phyloP scores from a whole-genome alignment of 2,113 vertebrate genomes.

The Leptobrachium ailaonicum region DNA sequence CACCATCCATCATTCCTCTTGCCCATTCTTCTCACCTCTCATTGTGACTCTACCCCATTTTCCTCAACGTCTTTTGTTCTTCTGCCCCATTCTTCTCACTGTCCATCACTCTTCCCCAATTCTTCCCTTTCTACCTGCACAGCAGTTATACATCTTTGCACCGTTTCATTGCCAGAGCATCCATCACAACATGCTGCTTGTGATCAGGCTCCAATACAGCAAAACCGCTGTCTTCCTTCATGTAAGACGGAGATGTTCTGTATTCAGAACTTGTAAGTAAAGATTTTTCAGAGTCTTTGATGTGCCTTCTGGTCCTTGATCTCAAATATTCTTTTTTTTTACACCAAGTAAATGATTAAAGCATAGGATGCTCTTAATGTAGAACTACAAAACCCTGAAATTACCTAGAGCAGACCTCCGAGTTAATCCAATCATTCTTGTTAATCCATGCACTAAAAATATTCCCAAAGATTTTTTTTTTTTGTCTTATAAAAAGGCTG shows the following conservation, averaged over 20 bases:
- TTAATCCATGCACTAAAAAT: conserved; percentile 44
- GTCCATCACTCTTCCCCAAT: too few relatives aligned
- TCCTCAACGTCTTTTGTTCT: too few relatives aligned
- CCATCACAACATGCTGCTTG: too few relatives aligned
- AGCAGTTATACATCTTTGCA: too few relatives aligned
- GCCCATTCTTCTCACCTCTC: too few relatives aligned
- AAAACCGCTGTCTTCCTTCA: not conserved
- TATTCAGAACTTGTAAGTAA: conserved; percentile 15
- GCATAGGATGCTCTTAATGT: conserved; percentile 44
- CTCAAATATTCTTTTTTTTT: conserved; percentile 49
- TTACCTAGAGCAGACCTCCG: conserved; percentile 50
- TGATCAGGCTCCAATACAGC: not conserved
- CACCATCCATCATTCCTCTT: too few relatives aligned
- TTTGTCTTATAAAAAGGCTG: conserved; percentile 37
- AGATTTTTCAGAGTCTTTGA: conserved; percentile 49
- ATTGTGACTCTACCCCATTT: too few relatives aligned
- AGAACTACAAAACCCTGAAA: conserved; percentile 55
- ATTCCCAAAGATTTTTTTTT: conserved; percentile 2
- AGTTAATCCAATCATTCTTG: conserved; percentile 47
- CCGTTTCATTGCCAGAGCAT: too few relatives aligned
- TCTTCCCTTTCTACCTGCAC: too few relatives aligned
- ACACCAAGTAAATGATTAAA: conserved; percentile 50
- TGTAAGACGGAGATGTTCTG: not conserved
- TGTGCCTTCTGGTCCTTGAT: conserved; percentile 19
- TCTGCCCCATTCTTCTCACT: too few relatives aligned